Percentiles rank a stretch among this genome's conserved stretches.
Conservation (phyloP, 2,797 vertebrate species). For the Mus spretus region DNA sequence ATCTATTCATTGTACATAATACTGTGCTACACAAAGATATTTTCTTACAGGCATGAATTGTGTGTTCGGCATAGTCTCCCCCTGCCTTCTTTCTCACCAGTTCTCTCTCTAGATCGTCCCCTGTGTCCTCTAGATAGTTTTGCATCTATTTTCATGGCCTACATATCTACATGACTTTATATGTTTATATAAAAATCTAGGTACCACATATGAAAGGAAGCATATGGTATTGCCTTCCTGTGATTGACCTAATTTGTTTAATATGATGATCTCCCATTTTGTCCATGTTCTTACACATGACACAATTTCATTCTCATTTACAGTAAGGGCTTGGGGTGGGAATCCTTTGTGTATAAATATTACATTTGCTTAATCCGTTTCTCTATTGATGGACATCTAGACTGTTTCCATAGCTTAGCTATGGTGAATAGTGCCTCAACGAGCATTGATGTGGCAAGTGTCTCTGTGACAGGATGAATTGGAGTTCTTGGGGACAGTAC, state of each 20-base stretch:
- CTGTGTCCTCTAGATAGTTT: not conserved
- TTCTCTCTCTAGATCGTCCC: not conserved
- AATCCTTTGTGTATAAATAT: not conserved
- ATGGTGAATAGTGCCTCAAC: not conserved
- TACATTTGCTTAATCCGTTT: not conserved
- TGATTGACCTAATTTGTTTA: not conserved
- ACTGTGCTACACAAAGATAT: not conserved
- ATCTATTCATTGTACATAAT: not conserved
- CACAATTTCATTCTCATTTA: not conserved
- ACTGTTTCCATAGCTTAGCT: not conserved
- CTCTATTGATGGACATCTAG: not conserved
- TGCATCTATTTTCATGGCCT: not conserved
- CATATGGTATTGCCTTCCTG: not conserved
- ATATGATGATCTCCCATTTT: not conserved
- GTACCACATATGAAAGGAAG: not conserved
- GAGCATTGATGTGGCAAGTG: not conserved
- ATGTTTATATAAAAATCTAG: not conserved
- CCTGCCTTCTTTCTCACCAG: not conserved
- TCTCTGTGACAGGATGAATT: not conserved
- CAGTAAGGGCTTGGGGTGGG: too few relatives aligned
- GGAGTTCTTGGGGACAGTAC: not conserved
- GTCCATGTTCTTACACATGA: not conserved
- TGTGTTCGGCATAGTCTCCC: not conserved
- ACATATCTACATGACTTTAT: not conserved
- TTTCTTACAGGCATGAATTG: not conserved